phyloP scores from a whole-genome alignment of 37 sponge, comb jelly and placozoan genomes.

The Oscarella lobularis region DNA sequence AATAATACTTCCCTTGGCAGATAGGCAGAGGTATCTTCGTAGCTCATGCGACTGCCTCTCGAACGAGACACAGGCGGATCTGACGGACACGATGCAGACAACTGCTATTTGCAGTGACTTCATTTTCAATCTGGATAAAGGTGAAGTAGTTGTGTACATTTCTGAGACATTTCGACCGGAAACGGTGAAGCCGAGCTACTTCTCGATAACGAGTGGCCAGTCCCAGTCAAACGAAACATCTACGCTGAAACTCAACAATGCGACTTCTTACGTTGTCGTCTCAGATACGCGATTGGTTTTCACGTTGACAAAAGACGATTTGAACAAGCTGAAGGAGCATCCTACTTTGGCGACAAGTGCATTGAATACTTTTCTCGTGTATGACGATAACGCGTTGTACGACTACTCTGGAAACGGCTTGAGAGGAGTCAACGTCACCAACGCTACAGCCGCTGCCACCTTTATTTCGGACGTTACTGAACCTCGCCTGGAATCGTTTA shows the following conservation, averaged over 20 bases:
- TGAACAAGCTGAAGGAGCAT: slow-evolving; percentile 57
- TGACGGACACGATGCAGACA: too few species aligned
- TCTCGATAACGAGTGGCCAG: slow-evolving; percentile 3
- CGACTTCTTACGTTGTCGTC: neutral
- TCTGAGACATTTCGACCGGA: slow-evolving; percentile 37
- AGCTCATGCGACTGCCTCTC: too few species aligned
- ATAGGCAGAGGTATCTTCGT: too few species aligned
- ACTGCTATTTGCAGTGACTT: too few species aligned
- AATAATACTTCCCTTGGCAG: slow-evolving; percentile 7
- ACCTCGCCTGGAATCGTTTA: slow-evolving; percentile 44
- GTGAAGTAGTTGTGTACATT: slow-evolving; percentile 42
- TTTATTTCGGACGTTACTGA: slow-evolving; percentile 27
- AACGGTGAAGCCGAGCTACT: neutral
- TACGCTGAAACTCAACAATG: neutral
- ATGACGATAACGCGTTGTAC: neutral
- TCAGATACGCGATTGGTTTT: slow-evolving; percentile 24
- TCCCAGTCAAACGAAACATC: neutral
- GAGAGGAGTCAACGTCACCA: too few species aligned
- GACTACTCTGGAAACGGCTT: neutral
- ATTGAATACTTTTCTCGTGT: slow-evolving; percentile 26
- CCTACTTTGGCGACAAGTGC: slow-evolving; percentile 29
- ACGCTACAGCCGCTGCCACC: neutral
- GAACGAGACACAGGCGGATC: slow-evolving; percentile 4
- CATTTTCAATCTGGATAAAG: slow-evolving; percentile 44
- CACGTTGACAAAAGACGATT: slow-evolving; percentile 28